Evolutionary conservation across 2,113 vertebrate species (phyloP).

Genomic region (Myiagra hebetior): DNA sequence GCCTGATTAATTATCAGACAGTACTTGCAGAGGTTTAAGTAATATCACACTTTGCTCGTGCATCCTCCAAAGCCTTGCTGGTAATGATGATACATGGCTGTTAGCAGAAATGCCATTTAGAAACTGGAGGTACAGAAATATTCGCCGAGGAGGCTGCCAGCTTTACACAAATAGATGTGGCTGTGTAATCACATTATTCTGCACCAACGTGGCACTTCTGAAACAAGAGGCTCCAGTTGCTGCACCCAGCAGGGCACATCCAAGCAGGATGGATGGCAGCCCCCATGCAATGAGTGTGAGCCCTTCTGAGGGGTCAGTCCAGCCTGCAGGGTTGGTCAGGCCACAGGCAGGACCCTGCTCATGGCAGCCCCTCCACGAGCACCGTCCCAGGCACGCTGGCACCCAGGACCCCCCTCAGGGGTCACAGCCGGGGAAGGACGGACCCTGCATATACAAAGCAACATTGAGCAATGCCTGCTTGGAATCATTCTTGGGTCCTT

Average conservation of each 20-base stretch:
- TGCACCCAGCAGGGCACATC: neutral
- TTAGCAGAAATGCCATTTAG: constrained; percentile 8
- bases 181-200: neutral
- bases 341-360: neutral
- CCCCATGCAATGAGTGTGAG: accelerated
- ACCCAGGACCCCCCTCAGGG: neutral
- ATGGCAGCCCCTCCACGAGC: accelerated
- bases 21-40: neutral
- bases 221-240: neutral
- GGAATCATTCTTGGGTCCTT: neutral
- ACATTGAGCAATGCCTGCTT: neutral
- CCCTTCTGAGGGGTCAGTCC: neutral
- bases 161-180: neutral
- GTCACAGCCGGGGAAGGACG: neutral
- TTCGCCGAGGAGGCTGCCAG: neutral
- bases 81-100: constrained; percentile 25
- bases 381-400: neutral
- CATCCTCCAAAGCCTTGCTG: neutral
- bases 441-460: neutral
- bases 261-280: neutral
- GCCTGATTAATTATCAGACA: neutral
- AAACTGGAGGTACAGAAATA: neutral
- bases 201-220: neutral
- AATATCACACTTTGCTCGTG: neutral
- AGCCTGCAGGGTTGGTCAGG: neutral